Percentiles rank a stretch among this genome's conserved stretches.
Evolutionary conservation across 2,113 vertebrate genomes (phyloP).

Genomic region (Bucco capensis): DNA sequence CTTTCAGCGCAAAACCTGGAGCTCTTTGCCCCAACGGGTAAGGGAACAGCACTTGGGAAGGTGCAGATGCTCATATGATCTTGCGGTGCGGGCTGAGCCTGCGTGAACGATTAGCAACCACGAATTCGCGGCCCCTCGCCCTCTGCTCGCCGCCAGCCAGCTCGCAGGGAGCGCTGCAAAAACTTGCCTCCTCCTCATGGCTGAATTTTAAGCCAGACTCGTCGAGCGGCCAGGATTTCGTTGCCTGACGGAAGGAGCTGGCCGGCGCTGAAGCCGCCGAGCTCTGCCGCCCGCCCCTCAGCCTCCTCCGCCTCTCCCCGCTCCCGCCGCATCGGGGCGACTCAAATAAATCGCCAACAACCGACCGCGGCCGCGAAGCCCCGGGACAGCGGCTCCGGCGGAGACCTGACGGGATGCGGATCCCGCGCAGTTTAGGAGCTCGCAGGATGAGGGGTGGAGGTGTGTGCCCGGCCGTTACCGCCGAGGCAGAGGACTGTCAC

Average conservation of each 20-base stretch:
- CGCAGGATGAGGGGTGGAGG: background rate
- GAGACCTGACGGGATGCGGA: background rate
- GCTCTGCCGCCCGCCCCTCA: background rate
- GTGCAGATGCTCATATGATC: background rate
- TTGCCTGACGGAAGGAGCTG: background rate
- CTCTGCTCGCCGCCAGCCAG: background rate
- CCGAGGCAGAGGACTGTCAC: background rate
- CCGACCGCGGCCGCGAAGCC: background rate
- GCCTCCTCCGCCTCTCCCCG: background rate
- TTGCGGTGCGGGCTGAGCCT: background rate
- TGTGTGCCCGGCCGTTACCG: background rate
- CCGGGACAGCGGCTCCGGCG: background rate
- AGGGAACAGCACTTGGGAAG: background rate
- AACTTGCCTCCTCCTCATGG: background rate
- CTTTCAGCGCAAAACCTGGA: background rate
- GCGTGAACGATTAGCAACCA: slow-evolving; percentile 36
- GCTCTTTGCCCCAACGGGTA: background rate
- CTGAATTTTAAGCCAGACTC: background rate
- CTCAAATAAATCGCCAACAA: background rate
- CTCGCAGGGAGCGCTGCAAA: background rate
- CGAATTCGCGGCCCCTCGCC: slow-evolving; percentile 47
- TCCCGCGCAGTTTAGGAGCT: background rate
- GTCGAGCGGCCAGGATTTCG: background rate
- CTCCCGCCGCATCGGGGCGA: background rate
- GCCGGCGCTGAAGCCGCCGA: background rate